phyloP scores from a whole-genome alignment of 1,140 invertebrate genomes.

The Pseudomyrmex dendroicus region DNA sequence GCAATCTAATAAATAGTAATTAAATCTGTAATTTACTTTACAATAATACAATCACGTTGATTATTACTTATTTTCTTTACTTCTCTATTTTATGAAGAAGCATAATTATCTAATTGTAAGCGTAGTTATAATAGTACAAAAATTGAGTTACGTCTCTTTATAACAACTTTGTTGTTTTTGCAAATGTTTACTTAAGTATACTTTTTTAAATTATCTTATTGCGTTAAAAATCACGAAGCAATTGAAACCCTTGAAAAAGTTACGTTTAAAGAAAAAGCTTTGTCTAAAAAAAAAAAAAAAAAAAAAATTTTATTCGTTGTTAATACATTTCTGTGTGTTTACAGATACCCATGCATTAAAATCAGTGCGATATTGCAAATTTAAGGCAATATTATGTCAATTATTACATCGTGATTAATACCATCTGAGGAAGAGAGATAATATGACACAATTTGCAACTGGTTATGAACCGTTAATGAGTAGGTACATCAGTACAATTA shows the following conservation, averaged over 20 bases:
- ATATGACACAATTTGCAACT: slow-evolving; percentile 1
- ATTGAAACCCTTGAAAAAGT: neutral
- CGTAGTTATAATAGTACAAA: slow-evolving; percentile 10
- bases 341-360: neutral
- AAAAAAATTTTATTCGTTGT: neutral
- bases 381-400: neutral
- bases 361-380: neutral
- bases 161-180: slow-evolving; percentile 10
- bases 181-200: neutral
- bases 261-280: neutral
- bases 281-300: too few relatives aligned
- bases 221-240: neutral
- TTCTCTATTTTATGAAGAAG: slow-evolving; percentile 4
- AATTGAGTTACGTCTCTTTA: neutral
- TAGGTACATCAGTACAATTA: neutral
- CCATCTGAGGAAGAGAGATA: neutral
- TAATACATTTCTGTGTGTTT: neutral
- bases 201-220: neutral
- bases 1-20: too few relatives aligned
- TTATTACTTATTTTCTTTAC: neutral
- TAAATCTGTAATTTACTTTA: too few relatives aligned
- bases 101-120: slow-evolving; percentile 8
- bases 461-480: neutral
- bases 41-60: neutral
- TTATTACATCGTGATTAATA: slow-evolving; percentile 12